Percentiles rank a stretch among this genome's conserved stretches.
Evolutionary conservation across 1,140 invertebrate genomes (phyloP).

Genomic region (Apocrypta bakeri): DNA sequence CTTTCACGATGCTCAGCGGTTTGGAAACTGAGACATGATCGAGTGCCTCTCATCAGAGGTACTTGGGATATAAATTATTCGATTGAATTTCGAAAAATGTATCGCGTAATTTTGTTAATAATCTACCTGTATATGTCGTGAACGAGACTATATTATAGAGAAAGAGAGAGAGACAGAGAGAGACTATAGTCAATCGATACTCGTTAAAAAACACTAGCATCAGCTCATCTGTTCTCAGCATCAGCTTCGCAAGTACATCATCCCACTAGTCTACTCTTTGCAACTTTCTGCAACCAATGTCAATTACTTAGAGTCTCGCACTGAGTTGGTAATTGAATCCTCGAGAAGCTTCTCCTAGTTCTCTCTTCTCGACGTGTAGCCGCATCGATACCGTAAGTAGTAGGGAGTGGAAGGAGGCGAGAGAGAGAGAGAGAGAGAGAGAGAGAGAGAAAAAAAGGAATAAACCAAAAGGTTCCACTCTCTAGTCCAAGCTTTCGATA

Average conservation of each 20-base stretch:
- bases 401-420: no score
- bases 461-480: not conserved
- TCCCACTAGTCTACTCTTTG: not conserved
- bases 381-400: no score
- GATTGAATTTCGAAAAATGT: not conserved
- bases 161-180: no score
- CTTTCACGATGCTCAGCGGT: not conserved
- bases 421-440: not conserved
- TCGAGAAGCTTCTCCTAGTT: not conserved
- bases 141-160: no score
- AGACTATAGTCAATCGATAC: not conserved
- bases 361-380: not conserved
- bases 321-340: not conserved
- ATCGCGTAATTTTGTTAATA: not conserved
- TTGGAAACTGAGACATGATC: not conserved
- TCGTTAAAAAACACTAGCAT: not conserved
- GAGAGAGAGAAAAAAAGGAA: not conserved
- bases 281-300: constrained; percentile 3
- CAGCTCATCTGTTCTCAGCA: not conserved
- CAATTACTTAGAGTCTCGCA: not conserved
- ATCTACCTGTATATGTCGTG: no score
- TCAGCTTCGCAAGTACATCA: not conserved
- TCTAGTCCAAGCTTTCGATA: not conserved
- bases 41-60: not conserved
- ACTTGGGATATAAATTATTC: not conserved